These are phyloP conservation scores for Nomada flava DNA, from an alignment of 2,888 invertebrate species.

Conservation along the genomic window DNA sequence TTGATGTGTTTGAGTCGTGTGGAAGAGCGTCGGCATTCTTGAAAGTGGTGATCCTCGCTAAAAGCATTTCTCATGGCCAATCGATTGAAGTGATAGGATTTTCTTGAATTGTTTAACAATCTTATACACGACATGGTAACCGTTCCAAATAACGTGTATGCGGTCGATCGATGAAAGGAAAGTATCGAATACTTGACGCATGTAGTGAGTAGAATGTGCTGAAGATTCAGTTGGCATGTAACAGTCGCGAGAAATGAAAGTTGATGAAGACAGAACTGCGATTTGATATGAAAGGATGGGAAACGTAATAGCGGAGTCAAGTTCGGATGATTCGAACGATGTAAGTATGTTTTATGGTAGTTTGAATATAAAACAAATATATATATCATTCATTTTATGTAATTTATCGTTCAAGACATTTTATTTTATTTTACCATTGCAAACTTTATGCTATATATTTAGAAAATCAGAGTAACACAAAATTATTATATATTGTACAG, in stretches of 20 bases:
- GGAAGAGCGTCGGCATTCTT: neutral
- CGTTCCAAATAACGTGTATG: constrained; percentile 32
- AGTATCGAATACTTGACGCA: constrained; percentile 26
- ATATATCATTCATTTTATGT: neutral
- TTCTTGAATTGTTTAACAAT: constrained; percentile 65
- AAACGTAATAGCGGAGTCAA: neutral
- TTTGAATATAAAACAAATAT: neutral
- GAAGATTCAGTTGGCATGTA: constrained; percentile 14
- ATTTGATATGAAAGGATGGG: neutral
- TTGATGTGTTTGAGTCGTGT: neutral
- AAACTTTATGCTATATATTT: too few species aligned
- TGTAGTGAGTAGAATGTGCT: neutral
- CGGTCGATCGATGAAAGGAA: constrained; percentile 44
- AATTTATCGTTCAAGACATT: neutral
- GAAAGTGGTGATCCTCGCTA: neutral
- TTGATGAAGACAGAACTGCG: neutral
- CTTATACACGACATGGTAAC: constrained; percentile 40
- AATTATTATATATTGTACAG: too few species aligned
- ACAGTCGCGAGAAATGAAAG: constrained; percentile 16
- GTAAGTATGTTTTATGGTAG: constrained; percentile 20
- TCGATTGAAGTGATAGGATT: constrained; percentile 52
- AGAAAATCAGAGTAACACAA: too few species aligned
- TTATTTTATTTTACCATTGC: neutral
- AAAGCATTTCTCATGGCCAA: constrained; percentile 17
- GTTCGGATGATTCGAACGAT: neutral